Base-by-base conservation (phyloP, 2,797 vertebrate species). In the Sardinella longiceps region DNA sequence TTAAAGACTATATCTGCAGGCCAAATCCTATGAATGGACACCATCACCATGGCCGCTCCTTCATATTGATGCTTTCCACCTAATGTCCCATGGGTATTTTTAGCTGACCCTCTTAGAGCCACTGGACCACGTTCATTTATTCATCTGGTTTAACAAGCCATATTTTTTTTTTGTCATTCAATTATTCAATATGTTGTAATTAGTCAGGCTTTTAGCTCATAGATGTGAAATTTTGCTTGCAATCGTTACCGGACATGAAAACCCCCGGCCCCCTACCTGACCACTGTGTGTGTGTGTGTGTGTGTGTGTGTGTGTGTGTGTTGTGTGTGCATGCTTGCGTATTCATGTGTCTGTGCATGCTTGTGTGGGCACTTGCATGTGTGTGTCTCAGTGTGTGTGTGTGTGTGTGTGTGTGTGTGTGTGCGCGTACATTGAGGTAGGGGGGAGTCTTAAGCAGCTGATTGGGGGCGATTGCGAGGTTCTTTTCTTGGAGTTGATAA, bases 401-500 rank as follows among this genome's bases (percentile, higher is more conserved):
- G 25, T 14, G 15, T 66, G 7, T 66, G 60, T 33, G 60, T 33
- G 10, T 66, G 25, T 66, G 60, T 30, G 60, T 30, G 25, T 30
- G 60, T 30, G 60, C 12, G 60, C 30, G 60, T 66, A 12, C 28
- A 5, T 33, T 28, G n/a, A 23, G 12, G 60, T 25, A 58, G n/a
- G 56, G n/a, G n/a, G 56, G 20, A 23, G 51, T 20, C n/a, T 63
- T 63, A 70, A 70, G 63, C 28, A 70, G 25, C 63, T 15, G 39
- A 66, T 28, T 63, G 74, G 56, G 30, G 80, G 84, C 80, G 60
- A 56, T 37, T 48, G 63, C 45, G 23, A 56, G 66, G 66, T 74
- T 12, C 33, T 80, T 87, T 58, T 81, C 87, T 37, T 60, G 83
- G 80, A 84, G 84, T 66, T 87, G 87, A 86, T 83, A 63, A 70